Conservation (phyloP, 2,797 vertebrate species). For the Sebastes umbrosus region DNA sequence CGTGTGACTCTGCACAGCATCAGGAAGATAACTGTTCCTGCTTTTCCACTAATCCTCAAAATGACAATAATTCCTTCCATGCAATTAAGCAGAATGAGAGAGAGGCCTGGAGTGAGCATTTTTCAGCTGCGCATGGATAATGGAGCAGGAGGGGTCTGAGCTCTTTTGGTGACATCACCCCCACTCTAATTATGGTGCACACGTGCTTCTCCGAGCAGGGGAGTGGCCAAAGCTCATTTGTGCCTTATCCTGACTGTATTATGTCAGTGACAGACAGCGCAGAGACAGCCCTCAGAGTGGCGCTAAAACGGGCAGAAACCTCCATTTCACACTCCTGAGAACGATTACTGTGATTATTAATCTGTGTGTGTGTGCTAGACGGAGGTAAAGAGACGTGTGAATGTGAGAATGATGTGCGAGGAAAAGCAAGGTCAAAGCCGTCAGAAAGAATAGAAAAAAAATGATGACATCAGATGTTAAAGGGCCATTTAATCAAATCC, state of each 20-base stretch:
- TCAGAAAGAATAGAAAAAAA: conserved; percentile 13
- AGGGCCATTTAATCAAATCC: conserved; percentile 7
- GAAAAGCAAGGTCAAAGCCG: conserved; percentile 49
- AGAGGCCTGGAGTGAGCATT: conserved; percentile 69
- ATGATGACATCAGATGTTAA: conserved; percentile 12
- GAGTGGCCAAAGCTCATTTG: conserved; percentile 67
- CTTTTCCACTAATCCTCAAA: conserved; percentile 71
- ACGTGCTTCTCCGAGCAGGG: conserved; percentile 72
- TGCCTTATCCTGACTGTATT: conserved; percentile 65
- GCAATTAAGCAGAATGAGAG: conserved; percentile 79
- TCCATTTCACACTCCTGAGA: conserved; percentile 64
- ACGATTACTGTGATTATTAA: conserved; percentile 50
- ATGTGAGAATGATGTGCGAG: conserved; percentile 21
- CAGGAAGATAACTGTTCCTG: conserved; percentile 51
- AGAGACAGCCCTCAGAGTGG: conserved; percentile 49
- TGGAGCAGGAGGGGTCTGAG: conserved; percentile 71
- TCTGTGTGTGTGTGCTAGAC: conserved; percentile 32
- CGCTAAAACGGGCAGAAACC: conserved; percentile 55
- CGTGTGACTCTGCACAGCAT: conserved; percentile 39
- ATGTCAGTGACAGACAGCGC: conserved; percentile 63
- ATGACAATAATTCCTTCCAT: conserved; percentile 79
- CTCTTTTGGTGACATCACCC: conserved; percentile 79
- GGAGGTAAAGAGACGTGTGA: conserved; percentile 29
- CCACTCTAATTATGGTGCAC: conserved; percentile 80
- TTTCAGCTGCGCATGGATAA: conserved; percentile 69